Base-by-base conservation (phyloP, 1,140 invertebrate genomes). In the Ectropis grisescens region DNA sequence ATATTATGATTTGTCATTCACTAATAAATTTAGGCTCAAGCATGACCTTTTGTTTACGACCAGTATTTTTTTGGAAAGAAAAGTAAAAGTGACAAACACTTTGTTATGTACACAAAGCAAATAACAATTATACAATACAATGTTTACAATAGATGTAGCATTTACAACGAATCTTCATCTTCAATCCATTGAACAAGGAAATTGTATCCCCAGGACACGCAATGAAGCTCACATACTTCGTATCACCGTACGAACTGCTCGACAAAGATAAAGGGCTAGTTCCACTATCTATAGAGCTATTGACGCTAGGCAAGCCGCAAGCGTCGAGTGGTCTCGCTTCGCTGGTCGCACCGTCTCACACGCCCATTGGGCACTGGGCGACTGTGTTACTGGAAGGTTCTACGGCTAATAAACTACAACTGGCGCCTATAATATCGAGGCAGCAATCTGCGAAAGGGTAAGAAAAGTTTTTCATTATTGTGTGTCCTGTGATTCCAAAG, bases 181-280 rank as follows among this genome's bases (percentile, higher is more conserved):
- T n/a, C n/a, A n/a, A n/a, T n/a, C n/a, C n/a, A n/a, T n/a, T n/a
- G n/a, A n/a, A n/a, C n/a, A n/a, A n/a, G n/a, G n/a, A n/a, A n/a
- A n/a, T n/a, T n/a, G n/a, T n/a, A 19, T 46, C 81, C 74, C 13
- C 69, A 91, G 89, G 94, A 19, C 94, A 96, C 68, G 92, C 95
- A 0, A 94, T 97, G 92, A 93, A 93, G 54, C 72, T 98, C 8
- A 96, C 93, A 0, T 98, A 97, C 71, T 97, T 97, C 68, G 93
- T 98, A 11, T 93, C 94, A n/a, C 95, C 95, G 0, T 97, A 97
- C 68, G 94, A 97, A 68, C 82, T 97, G 10, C 82, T 97, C 43
- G 91, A 96, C 78, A 84, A 88, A 36, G 89, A 90, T 40, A 88
- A 89, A 54, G 86, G 87, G n/a, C 85, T 90, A 9, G 87, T 92